Evolutionary conservation across 2,888 invertebrate genomes (phyloP).

Genomic region (Camptogramma bilineatum): DNA sequence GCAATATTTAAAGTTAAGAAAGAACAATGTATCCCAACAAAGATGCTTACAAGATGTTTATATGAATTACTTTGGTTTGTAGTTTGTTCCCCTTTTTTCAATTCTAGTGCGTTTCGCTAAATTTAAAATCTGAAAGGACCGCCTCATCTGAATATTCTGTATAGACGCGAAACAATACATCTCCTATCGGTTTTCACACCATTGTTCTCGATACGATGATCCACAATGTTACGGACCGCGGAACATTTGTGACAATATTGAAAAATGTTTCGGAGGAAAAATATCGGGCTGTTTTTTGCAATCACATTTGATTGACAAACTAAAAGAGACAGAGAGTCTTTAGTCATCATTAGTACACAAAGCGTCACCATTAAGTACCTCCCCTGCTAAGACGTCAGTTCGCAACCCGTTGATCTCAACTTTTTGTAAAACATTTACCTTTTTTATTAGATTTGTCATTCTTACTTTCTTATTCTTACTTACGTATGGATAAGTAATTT

Average conservation of each 20-base stretch:
- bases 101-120: neutral
- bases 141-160: neutral
- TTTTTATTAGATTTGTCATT: too few relatives aligned
- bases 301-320: too few relatives aligned
- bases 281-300: neutral
- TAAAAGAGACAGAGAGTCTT: too few relatives aligned
- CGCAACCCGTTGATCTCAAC: too few relatives aligned
- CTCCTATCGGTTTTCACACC: slow-evolving; percentile 14
- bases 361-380: too few relatives aligned
- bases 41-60: neutral
- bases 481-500: too few relatives aligned
- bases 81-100: neutral
- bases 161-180: slow-evolving; percentile 4
- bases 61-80: neutral
- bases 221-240: neutral
- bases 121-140: neutral
- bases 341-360: too few relatives aligned
- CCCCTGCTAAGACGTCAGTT: too few relatives aligned
- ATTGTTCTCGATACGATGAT: slow-evolving; percentile 3
- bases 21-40: neutral
- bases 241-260: slow-evolving; percentile 1
- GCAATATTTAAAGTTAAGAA: too few relatives aligned
- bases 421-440: too few relatives aligned
- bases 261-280: neutral
- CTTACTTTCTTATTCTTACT: too few relatives aligned